Conservation (phyloP, 2,888 invertebrate genomes). For the Cerceris rybyensis region DNA sequence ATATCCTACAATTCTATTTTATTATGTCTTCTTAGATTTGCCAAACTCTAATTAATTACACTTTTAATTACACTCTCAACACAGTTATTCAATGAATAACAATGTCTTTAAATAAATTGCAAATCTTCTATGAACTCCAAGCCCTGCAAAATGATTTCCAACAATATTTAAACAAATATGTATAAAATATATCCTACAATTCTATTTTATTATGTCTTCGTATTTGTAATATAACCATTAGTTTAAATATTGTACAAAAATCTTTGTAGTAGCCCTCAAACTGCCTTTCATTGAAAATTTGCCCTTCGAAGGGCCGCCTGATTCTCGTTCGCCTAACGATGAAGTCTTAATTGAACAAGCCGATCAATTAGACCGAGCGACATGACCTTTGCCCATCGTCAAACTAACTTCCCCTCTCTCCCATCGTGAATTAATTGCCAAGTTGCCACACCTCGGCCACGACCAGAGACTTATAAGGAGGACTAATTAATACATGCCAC, state of each 20-base stretch:
- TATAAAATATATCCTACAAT: no score
- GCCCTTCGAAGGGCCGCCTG: conserved; percentile 36
- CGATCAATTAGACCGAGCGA: conserved; percentile 55
- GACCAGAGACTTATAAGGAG: conserved; percentile 29
- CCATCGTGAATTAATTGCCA: conserved; percentile 40
- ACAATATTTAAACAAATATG: no score
- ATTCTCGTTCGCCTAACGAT: conserved; percentile 42
- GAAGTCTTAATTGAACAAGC: conserved; percentile 54
- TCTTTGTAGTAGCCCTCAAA: conserved; percentile 24
- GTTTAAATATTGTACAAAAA: not conserved
- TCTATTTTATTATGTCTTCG: no score
- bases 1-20: no score
- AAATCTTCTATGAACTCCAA: no score
- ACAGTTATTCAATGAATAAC: no score
- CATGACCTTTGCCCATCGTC: conserved; percentile 37
- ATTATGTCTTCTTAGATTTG: no score
- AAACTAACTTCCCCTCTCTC: conserved; percentile 31
- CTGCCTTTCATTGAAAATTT: conserved; percentile 20
- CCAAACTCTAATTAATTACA: no score
- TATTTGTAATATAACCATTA: no score
- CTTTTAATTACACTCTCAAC: no score
- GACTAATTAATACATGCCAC: conserved; percentile 44
- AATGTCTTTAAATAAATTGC: no score
- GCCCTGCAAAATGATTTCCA: no score
- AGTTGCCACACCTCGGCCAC: not conserved